Base-by-base conservation (phyloP, 2,888 invertebrate species). In the Watsonalla cultraria region DNA sequence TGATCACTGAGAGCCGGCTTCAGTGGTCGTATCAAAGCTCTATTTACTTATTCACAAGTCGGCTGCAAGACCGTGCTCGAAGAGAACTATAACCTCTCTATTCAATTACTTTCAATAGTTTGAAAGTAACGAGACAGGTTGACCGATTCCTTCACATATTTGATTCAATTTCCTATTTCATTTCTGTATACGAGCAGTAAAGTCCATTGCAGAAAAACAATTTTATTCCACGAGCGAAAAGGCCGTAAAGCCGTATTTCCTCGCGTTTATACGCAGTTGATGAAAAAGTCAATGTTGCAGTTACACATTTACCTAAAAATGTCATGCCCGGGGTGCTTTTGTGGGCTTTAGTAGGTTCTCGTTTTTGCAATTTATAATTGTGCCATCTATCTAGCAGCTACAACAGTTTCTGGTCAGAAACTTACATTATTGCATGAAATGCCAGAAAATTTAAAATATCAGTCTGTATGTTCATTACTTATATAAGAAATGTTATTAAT, bases 111-210 rank as follows among this genome's bases (percentile, higher is more conserved):
- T 54, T 57, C 51, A 56, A 56, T 65, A 64, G 56, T 68, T 65
- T 61, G 60, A 62, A 59, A 63, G 56, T 47, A 59, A 62, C 61
- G 61, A 62, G 62, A 62, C 62, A 65, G 64, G 64, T 66, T 65
- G 66, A 65, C 66, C 62, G 68, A 58, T 54, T 57, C 58, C 56
- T 58, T 62, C 59, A 60, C 37, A 49, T 57, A 51, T 52, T 60
- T 51, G 58, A 60, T 64, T 62, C 59, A 57, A 61, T 66, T 66
- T 62, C 52, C 54, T 56, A 54, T 53, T 45, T 51, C 46, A 53
- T 54, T 58, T 60, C 8, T 49, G 37, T 60, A 46, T 53, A 46
- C 9, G 47, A 34, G 33, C 14, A 33, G 42, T 53, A 42, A 14
- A 34, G 45, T 34, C 24, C 48, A 48, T 42, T 48, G 53, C 48